A percentile compares a stretch with the other conserved stretches of the same genome.
phyloP scores from a whole-genome alignment of 1,140 invertebrate species.

The Antheraea pernyi region DNA sequence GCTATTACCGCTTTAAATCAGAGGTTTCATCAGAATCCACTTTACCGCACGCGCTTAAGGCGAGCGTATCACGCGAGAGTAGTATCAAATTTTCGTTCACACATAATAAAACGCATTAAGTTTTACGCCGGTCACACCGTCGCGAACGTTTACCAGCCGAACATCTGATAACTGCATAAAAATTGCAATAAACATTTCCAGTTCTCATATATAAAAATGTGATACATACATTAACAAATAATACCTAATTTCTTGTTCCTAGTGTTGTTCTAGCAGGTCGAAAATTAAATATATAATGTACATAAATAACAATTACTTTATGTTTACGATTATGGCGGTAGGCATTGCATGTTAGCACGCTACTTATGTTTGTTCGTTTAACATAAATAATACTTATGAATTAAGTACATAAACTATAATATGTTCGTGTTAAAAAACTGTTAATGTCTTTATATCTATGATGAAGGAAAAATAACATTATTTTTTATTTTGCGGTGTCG shows the following conservation, averaged over 20 bases:
- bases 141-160: background rate
- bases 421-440: background rate
- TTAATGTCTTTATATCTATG: background rate
- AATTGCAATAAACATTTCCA: too few species aligned
- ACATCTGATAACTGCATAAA: too few species aligned
- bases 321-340: background rate
- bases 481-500: too few species aligned
- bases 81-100: conserved; percentile 69
- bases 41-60: conserved; percentile 33
- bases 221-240: background rate
- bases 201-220: too few species aligned
- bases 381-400: background rate
- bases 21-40: conserved; percentile 29
- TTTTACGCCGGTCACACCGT: conserved; percentile 35
- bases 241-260: background rate
- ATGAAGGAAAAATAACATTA: too few species aligned
- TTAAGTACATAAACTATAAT: background rate
- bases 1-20: conserved; percentile 49
- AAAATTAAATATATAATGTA: background rate
- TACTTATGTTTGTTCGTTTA: background rate
- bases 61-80: conserved; percentile 43
- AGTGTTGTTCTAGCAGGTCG: background rate
- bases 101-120: conserved; percentile 64
- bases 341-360: background rate
- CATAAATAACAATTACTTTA: background rate